These are phyloP conservation scores for Acipenser ruthenus DNA, from an alignment of 2,797 vertebrate genomes.

Conservation along the genomic window DNA sequence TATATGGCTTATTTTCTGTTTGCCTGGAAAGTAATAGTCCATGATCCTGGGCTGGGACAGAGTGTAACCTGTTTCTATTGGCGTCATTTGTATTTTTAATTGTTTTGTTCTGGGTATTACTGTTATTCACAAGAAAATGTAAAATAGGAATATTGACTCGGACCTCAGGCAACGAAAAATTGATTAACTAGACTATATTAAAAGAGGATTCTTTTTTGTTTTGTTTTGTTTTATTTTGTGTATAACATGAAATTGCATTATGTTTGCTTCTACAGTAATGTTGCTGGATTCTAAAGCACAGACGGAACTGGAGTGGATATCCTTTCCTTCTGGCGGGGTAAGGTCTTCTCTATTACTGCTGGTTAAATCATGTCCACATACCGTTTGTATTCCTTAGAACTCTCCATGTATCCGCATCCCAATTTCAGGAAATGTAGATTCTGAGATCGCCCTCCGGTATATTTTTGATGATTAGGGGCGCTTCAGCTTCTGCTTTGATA, in stretches of 20 bases:
- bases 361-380: background rate
- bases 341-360: slow-evolving; percentile 38
- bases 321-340: slow-evolving; percentile 95
- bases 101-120: no score
- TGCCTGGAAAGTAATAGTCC: no score
- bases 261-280: slow-evolving; percentile 74
- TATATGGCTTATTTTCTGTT: background rate
- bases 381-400: background rate
- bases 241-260: background rate
- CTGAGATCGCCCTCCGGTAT: background rate
- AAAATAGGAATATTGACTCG: background rate
- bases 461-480: no score
- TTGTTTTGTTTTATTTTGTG: slow-evolving; percentile 31
- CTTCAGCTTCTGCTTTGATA: no score
- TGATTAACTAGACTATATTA: slow-evolving; percentile 29
- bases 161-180: no score
- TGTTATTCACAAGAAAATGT: slow-evolving; percentile 21
- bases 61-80: no score
- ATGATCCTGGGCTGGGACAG: no score
- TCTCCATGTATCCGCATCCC: background rate
- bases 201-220: slow-evolving; percentile 51
- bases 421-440: background rate
- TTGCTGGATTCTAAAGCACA: slow-evolving; percentile 98
- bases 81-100: no score
- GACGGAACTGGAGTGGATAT: slow-evolving; percentile 98